A percentile compares a stretch with the other conserved stretches of the same genome.
phyloP scores from a whole-genome alignment of 2,888 invertebrate genomes.

The Mythimna vitellina region DNA sequence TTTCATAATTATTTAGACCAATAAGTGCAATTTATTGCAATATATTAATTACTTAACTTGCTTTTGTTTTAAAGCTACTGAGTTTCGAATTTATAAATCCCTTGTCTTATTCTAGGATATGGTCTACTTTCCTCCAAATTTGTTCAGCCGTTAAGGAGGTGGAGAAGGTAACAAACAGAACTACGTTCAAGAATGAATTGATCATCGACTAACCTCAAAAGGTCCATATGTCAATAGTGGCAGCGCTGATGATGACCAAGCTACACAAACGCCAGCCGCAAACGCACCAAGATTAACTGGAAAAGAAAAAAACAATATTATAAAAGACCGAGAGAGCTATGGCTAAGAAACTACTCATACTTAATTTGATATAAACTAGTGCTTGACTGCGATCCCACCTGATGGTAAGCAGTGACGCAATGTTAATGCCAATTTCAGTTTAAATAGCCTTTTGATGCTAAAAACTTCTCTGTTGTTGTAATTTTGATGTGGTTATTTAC shows the following conservation, averaged over 20 bases:
- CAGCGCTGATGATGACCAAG: conserved; percentile 91
- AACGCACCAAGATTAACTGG: conserved; percentile 91
- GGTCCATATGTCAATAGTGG: conserved; percentile 77
- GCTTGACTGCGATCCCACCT: too few relatives aligned
- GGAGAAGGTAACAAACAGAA: too few relatives aligned
- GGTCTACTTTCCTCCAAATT: neutral
- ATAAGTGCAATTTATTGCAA: neutral
- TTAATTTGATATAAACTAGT: too few relatives aligned
- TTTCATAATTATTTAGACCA: neutral
- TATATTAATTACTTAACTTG: neutral
- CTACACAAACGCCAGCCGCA: conserved; percentile 89
- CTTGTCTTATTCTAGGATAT: neutral
- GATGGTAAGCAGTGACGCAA: too few relatives aligned
- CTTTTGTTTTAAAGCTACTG: too few relatives aligned
- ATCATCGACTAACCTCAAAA: conserved; percentile 68
- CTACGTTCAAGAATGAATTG: neutral
- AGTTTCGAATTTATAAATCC: neutral
- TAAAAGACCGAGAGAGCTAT: too few relatives aligned
- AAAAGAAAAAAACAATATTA: conserved; percentile 54
- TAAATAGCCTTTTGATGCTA: too few relatives aligned
- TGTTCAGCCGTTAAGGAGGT: too few relatives aligned
- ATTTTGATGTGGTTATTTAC: too few relatives aligned
- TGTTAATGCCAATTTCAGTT: too few relatives aligned
- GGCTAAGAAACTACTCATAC: too few relatives aligned
- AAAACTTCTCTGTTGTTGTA: too few relatives aligned